Conservation (phyloP, 2,888 invertebrate species). For the Pegoplata infirma region DNA sequence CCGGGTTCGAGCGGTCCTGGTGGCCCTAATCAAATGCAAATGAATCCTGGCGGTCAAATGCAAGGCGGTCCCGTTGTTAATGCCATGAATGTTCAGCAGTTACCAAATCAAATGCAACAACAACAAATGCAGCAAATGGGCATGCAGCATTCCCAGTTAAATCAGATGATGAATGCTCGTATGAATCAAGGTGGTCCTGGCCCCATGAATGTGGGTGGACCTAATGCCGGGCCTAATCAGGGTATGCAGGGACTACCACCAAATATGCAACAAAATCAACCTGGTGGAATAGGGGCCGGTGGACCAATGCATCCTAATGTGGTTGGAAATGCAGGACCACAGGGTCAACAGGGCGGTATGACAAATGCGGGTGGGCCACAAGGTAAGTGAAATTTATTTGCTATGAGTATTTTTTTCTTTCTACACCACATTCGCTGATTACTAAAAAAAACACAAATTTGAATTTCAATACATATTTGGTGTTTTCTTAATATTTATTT, state of each 20-base stretch:
- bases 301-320: conserved; percentile 72
- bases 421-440: too few species aligned
- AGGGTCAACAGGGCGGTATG: conserved; percentile 69
- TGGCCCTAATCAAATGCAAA: conserved; percentile 74
- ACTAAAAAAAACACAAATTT: too few species aligned
- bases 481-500: too few species aligned
- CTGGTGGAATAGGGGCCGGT: conserved; percentile 27
- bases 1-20: conserved; percentile 72
- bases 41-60: conserved; percentile 72
- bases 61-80: conserved; percentile 64
- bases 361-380: conserved; percentile 72
- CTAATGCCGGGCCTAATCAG: conserved; percentile 68
- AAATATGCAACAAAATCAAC: conserved; percentile 79
- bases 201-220: conserved; percentile 71
- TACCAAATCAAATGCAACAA: conserved; percentile 46
- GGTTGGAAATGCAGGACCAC: conserved; percentile 69
- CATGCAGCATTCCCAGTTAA: conserved; percentile 73
- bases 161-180: conserved; percentile 78
- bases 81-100: conserved; percentile 56
- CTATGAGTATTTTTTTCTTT: too few species aligned
- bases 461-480: too few species aligned
- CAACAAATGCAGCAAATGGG: conserved; percentile 70
- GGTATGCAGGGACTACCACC: conserved; percentile 74
- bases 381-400: conserved; percentile 65
- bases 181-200: conserved; percentile 79